These are phyloP conservation scores for Eremophila alpestris DNA, from an alignment of 2,797 vertebrate species.

Conservation along the genomic window DNA sequence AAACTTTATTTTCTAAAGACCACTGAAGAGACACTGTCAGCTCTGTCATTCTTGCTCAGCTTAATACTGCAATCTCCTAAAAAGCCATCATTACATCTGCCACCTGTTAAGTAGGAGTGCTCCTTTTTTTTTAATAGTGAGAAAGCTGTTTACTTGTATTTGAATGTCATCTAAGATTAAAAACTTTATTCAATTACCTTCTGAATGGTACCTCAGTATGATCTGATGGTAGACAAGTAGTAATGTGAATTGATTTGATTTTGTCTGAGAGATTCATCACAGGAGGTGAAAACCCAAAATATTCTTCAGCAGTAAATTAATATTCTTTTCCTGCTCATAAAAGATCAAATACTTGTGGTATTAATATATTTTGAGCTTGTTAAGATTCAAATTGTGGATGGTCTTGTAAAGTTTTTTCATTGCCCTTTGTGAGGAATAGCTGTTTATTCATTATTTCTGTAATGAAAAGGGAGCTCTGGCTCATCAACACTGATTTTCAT, in stretches of 20 bases:
- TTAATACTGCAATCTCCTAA: constrained; percentile 4
- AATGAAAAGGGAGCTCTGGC: background rate
- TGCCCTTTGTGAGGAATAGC: background rate
- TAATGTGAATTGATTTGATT: constrained; percentile 25
- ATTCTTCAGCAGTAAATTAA: constrained; percentile 24
- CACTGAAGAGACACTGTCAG: background rate
- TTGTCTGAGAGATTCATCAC: background rate
- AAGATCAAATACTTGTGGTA: background rate
- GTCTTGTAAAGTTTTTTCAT: constrained; percentile 5
- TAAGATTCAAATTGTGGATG: background rate
- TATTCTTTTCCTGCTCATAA: background rate
- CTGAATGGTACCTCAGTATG: background rate
- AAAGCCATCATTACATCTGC: background rate
- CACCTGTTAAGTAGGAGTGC: background rate
- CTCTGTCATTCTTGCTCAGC: background rate
- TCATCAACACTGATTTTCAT: background rate
- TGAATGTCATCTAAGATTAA: constrained; percentile 47
- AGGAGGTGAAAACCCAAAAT: background rate
- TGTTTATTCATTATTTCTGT: constrained; percentile 37
- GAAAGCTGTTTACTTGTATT: constrained; percentile 27
- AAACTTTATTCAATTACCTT: constrained; percentile 39
- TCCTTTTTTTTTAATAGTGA: background rate
- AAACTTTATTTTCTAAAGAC: background rate
- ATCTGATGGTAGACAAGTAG: background rate
- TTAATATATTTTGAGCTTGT: constrained; percentile 3